Evolutionary conservation across 1,140 invertebrate species (phyloP), one percentile per base, ranked within the genome.

Genomic region (Meloidogyne hapla): DNA sequence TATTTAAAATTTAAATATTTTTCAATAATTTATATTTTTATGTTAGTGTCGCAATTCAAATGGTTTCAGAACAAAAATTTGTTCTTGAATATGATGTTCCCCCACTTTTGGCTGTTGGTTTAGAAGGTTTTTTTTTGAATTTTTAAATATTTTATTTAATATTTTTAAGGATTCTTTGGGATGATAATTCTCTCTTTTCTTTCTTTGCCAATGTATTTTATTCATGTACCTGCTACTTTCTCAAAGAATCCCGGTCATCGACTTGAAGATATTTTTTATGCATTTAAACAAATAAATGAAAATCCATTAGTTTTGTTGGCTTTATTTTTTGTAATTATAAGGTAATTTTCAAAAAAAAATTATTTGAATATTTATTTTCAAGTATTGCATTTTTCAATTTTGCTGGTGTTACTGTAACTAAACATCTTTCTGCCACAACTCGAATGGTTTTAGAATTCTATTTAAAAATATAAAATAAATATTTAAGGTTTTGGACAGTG

Each of bases 361-460:
- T 71, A 62, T n/a, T 40, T 74, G 1, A 69, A 8, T 26, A 21
- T 15, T 18, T n/a, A n/a, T 67, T 71, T 40, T 26, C 45, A 95
- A 33, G 94, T 72, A 96, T 96, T 82, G 94, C 94, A 2, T 94
- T 97, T 87, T 97, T 96, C 89, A 97, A 97, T 88, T 98, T 95
- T 89, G 92, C 94, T 85, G 95, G 95, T 25, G 92, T 98, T 26
- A 94, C 92, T 85, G 93, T 98, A n/a, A 95, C 94, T 0, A 96
- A 96, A 89, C 93, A 95, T 88, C 15, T 81, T n/a, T 81, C 81
- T 13, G 81, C 81, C 6, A 81, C 80, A 12, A 62, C 79, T 26
- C 78, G 81, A 38, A 79, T 71, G 80, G 75, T 80, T 48, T 63
- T 65, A 48, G n/a, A 48, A 65, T 18, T 56, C 13, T 66, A 40